Conservation (phyloP, 2,113 vertebrate genomes). For the Microcebus lehilahytsara region DNA sequence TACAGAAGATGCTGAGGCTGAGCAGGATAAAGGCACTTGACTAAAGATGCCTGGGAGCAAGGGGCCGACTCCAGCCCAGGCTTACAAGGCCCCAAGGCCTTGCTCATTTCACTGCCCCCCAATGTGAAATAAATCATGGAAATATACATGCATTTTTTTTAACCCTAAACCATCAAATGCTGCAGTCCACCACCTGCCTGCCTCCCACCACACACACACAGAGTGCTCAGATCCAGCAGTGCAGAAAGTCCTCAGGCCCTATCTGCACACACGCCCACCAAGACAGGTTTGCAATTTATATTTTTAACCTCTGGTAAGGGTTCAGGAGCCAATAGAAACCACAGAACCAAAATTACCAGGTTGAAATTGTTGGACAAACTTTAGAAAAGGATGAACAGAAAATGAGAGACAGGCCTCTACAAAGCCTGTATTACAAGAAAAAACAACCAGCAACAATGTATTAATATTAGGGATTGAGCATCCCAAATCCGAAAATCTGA, state of each 20-base stretch:
- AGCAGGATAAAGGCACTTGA: not conserved
- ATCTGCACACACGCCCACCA: not conserved
- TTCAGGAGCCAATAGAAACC: conserved; percentile 16
- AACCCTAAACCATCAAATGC: not conserved
- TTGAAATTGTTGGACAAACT: conserved; percentile 56
- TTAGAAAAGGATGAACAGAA: conserved; percentile 53
- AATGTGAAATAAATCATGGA: not conserved
- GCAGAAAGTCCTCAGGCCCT: not conserved
- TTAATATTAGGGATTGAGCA: not conserved
- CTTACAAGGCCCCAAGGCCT: not conserved
- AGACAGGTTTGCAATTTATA: not conserved
- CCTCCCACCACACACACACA: not conserved
- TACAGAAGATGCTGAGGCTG: not conserved
- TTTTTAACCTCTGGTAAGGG: conserved; percentile 34
- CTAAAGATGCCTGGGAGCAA: not conserved
- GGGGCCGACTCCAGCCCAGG: not conserved
- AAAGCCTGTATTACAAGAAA: not conserved
- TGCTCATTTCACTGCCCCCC: not conserved
- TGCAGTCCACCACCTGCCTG: not conserved
- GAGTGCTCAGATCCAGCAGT: not conserved
- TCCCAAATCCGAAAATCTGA: not conserved
- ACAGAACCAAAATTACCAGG: conserved; percentile 47
- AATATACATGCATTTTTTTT: not conserved
- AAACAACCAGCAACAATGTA: not conserved
- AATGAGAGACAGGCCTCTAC: conserved; percentile 3